Conservation (phyloP, 2,888 invertebrate genomes). For the Zelleria hepariella region DNA sequence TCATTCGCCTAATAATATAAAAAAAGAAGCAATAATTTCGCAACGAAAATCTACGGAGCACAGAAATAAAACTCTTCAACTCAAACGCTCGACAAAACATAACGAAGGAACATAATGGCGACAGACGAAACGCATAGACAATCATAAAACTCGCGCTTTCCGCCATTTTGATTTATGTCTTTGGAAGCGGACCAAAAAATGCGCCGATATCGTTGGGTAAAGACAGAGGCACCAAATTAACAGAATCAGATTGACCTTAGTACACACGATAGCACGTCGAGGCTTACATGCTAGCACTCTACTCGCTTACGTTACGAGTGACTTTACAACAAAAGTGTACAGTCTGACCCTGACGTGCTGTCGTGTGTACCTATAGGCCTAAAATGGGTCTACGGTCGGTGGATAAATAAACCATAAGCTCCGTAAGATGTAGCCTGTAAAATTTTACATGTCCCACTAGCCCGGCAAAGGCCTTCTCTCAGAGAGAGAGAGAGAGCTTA, state of each 20-base stretch:
- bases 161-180: slow-evolving; percentile 56
- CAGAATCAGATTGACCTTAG: background rate
- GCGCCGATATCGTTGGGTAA: background rate
- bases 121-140: slow-evolving; percentile 19
- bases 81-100: slow-evolving; percentile 7
- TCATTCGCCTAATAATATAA: background rate
- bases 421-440: no score
- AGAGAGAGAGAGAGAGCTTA: no score
- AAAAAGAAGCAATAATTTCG: background rate
- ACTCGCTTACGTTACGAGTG: no score
- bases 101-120: background rate
- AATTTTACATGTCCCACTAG: no score
- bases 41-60: background rate
- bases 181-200: slow-evolving; percentile 49
- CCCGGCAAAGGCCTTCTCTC: no score
- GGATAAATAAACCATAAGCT: no score
- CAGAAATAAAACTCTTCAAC: slow-evolving; percentile 1
- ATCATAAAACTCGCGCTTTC: slow-evolving; percentile 54
- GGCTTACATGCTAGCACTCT: no score
- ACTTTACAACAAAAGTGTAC: no score
- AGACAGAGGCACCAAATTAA: background rate
- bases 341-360: no score
- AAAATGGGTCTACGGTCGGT: no score
- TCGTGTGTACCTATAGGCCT: no score
- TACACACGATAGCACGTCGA: no score